Base-by-base conservation (phyloP, 2,888 invertebrate species). In the Dryadula phaetusa region DNA sequence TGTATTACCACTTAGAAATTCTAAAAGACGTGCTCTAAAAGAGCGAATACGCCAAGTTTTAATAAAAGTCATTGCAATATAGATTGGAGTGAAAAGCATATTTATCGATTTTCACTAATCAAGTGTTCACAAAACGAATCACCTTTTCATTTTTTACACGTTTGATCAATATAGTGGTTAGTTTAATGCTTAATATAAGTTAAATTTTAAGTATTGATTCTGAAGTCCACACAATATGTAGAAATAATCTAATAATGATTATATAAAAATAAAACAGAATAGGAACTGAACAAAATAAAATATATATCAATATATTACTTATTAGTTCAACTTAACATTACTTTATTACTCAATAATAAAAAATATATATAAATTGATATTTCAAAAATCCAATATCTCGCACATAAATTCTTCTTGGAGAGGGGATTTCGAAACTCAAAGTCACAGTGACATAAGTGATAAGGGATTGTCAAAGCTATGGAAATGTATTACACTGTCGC, bases 51-150 rank as follows among this genome's bases (percentile, higher is more conserved):
- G 94, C 95, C 96, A 96, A 82, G 96, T 95, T 87, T 97, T 97
- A 75, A 97, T 89, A 85, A 96, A 95, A 71, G 97, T 97, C 80
- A 97, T 96, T 80, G 96, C 95, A 90, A 96, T 95, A 85, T 97
- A 97, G 87, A 96, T 96, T 62, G 97, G 89, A 44, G 97, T 97
- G 78, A 97, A 94, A 83, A 97, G 87, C 96, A 96, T 96, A 72
- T 70, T 90, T 71, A 75, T 75, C 78, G 54, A 63, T 61, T 66
- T 32, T 53, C 49, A 62, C 47, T 16, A 22, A 20, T 20, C 34
- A 32, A 34, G 16, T 22, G 8, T 62, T 53, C 54, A 20, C 28
- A 5, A 54, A 67, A 42, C 44, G 14, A 63, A 73, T 69, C 64
- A 76, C 16, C 32, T 46, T 66, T 64, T 42, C 69, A 73, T 77